Base-by-base conservation (phyloP, 2,888 invertebrate species). In the Diloba caeruleocephala region DNA sequence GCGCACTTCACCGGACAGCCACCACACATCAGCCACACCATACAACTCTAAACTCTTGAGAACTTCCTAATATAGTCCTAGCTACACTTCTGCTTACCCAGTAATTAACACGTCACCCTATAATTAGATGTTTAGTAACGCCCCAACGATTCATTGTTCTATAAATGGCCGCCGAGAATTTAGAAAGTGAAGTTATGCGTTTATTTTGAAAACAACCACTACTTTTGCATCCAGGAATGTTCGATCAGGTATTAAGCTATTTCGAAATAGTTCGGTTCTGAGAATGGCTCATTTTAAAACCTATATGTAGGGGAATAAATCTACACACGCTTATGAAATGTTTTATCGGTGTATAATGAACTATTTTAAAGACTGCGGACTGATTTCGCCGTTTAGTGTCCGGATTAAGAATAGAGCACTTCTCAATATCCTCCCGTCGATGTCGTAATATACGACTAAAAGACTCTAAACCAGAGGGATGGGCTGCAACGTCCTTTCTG, bases 121-220 rank as follows among this genome's bases (percentile, higher is more conserved):
- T 17, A 44, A 28, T 60, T 36, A 57, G 53, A 34, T 1, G 14
- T 36, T 26, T 7, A 36, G 17, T 26, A 58, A 60, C 15, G 44
- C 44, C 1, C 26, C 14, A 53, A 39, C 44, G 17, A 60, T 31
- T 53, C 53, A 25, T 31, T 12, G 34, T 12, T 45, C 58, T 60
- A 58, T 41, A 58, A 60, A 60, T 56, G 37, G 21, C 13, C 1
- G 23, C 28, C 15, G 8, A 32, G 56, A 56, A 60, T 61, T 41
- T 42, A 42, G 50, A 45, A 33, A 49, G 61, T 44, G 23, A 44
- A 29, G 37, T 32, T 36, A 62, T 41, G 43, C 26, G 1, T 17
- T 42, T 62, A 52, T 62, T 62, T 23, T 62, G 52, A 58, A 62
- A 62, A 62, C 62, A 62, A 15, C 1, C 8, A 42, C 43, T 63